A percentile compares a stretch with the other conserved stretches of the same genome.
These are phyloP conservation scores for Natator depressus DNA, from an alignment of 2,113 vertebrate species.

Conservation along the genomic window DNA sequence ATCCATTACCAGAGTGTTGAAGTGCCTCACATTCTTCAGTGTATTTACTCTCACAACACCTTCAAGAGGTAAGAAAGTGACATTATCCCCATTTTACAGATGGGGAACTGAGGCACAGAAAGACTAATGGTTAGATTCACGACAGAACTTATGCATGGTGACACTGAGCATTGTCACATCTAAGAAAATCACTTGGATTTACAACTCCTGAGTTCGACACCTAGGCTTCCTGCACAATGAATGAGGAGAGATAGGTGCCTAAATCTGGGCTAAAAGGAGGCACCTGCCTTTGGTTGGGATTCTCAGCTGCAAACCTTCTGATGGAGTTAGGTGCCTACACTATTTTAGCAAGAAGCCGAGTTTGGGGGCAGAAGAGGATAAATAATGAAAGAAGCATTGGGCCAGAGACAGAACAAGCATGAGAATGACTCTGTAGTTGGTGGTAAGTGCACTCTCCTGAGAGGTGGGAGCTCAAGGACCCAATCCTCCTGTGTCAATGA, in stretches of 20 bases:
- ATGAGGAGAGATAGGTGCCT: background rate
- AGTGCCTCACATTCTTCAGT: background rate
- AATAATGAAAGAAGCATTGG: background rate
- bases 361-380: background rate
- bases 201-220: background rate
- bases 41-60: background rate
- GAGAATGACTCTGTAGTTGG: background rate
- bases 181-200: background rate
- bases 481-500: background rate
- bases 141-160: background rate
- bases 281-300: background rate
- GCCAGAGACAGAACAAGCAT: background rate
- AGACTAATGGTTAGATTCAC: background rate
- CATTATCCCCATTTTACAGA: background rate
- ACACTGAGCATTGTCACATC: background rate
- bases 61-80: background rate
- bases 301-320: background rate
- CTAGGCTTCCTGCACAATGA: background rate
- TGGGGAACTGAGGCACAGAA: background rate
- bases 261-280: background rate
- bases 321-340: background rate
- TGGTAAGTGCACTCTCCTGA: background rate
- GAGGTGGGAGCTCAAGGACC: background rate
- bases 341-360: background rate
- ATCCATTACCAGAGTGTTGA: background rate